Evolutionary conservation across 2,113 vertebrate species (phyloP), one percentile per base, ranked within the genome.

Genomic region (Carlito syrichta): DNA sequence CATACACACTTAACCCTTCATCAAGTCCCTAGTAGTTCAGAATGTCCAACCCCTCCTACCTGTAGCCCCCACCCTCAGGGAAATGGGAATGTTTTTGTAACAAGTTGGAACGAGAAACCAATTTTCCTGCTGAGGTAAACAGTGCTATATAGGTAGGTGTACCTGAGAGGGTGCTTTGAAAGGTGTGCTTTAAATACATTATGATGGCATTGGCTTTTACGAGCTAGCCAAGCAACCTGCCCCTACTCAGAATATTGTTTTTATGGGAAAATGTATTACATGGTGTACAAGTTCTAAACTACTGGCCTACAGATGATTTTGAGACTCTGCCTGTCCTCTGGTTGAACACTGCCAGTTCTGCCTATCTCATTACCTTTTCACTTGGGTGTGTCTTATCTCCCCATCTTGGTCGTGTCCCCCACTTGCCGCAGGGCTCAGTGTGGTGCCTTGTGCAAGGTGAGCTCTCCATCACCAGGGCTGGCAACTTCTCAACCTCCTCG

Each of bases 401-500:
- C 6, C 11, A n/a, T 3, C 30, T 12, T 0, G 12, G 5, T 6
- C 3, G 2, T 11, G 48, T 76, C 63, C 23, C 81, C 22, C 50
- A 14, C 22, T 25, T 56, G 20, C 11, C 73, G 2, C 27, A 3
- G 50, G 62, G 54, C 43, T 85, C 32, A 27, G 11, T 10, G 2
- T 0, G n/a, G 32, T 0, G 0, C 20, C 60, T 62, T 3, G 16
- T 25, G 35, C 20, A 3, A 25, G 30, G 22, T 0, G 10, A 27
- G 22, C 1, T 3, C 43, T 63, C 69, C 4, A 0, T 7, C 19
- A 14, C n/a, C n/a, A 12, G 20, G 69, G 48, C 13, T 5, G 10
- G 4, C 4, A 43, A 40, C 40, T 11, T 9, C 22, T 35, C 0
- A 0, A 4, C 0, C 12, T 35, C 68, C 5, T 20, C 0, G 1